Base-by-base conservation (phyloP, 2,888 invertebrate species). In the Drosophila neotestacea region DNA sequence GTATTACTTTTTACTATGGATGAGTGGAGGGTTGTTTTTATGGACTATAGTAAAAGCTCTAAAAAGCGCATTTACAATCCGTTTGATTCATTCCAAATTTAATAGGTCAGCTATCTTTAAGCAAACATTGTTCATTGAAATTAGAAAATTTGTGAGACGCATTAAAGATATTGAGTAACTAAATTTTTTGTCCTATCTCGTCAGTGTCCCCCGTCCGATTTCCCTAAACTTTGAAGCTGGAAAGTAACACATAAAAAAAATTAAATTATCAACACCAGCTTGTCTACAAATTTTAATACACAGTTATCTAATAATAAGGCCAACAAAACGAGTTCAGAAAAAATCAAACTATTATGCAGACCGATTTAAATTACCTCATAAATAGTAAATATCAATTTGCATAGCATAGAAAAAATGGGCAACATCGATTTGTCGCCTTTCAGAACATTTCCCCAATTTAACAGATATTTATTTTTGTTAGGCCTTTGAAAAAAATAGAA, bases 381-480 rank as follows among this genome's bases (percentile, higher is more conserved):
- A 28, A 38, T 28, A 13, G 28, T 28, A 28, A 51, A 28, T 6
- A 13, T 13, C 28, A 13, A 13, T 13, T 51, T n/a, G 39, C 13
- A 9, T 30, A 32, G 16, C 16, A 1, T 16, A 32, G 39, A 38
- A 39, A 52, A 4, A 28, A 6, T 9, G 9, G n/a, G 38, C 27
- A 52, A 54, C 47, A 39, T 34, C 47, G 22, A 32, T 59, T 42
- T 42, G 42, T 13, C n/a, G 6, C 11, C n/a, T n/a, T n/a, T n/a
- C 22, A 50, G 36, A 44, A 22, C 27, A 27, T 27, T 30, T 16
- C 9, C n/a, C 47, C 13, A 38, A 56, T 47, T 79, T 50, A 55
- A 28, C 16, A 55, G 46, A 44, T 34, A 47, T 62, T 75, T 59
- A 55, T 79, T 50, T 48, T 38, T 1, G 48, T 7, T 13, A 22